These are phyloP conservation scores for Eubasilissa regina DNA, from an alignment of 1,140 invertebrate genomes.

Conservation along the genomic window DNA sequence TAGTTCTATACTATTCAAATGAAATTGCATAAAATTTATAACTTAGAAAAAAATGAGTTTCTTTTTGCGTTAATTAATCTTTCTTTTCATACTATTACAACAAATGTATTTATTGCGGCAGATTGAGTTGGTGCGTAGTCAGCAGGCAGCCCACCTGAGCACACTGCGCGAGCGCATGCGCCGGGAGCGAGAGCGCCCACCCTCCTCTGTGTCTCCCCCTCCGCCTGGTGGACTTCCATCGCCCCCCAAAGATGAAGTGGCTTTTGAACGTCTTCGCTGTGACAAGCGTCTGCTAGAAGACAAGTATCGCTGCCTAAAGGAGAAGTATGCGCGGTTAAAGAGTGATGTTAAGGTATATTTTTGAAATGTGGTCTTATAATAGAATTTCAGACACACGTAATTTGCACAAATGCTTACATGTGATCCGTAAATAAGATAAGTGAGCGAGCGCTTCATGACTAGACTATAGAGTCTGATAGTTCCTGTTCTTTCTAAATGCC, in stretches of 20 bases:
- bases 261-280: slow-evolving; percentile 79
- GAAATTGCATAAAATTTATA: no score
- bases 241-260: slow-evolving; percentile 67
- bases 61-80: background rate
- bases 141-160: slow-evolving; percentile 77
- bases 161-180: slow-evolving; percentile 76
- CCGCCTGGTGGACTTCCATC: background rate
- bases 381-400: no score
- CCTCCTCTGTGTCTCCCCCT: slow-evolving; percentile 18
- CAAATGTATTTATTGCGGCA: slow-evolving; percentile 42
- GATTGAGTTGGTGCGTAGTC: slow-evolving; percentile 73
- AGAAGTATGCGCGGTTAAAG: slow-evolving; percentile 86
- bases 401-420: no score
- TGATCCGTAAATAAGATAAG: no score
- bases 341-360: slow-evolving; percentile 78
- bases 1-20: no score
- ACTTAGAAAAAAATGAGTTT: no score
- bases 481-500: no score
- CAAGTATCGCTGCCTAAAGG: slow-evolving; percentile 85
- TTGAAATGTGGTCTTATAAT: background rate
- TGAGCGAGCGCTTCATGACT: no score
- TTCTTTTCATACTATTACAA: background rate
- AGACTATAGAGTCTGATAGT: no score
- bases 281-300: slow-evolving; percentile 82
- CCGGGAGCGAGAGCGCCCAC: slow-evolving; percentile 71